Conservation (phyloP, 1,140 invertebrate species). For the Dendroctonus ponderosae region DNA sequence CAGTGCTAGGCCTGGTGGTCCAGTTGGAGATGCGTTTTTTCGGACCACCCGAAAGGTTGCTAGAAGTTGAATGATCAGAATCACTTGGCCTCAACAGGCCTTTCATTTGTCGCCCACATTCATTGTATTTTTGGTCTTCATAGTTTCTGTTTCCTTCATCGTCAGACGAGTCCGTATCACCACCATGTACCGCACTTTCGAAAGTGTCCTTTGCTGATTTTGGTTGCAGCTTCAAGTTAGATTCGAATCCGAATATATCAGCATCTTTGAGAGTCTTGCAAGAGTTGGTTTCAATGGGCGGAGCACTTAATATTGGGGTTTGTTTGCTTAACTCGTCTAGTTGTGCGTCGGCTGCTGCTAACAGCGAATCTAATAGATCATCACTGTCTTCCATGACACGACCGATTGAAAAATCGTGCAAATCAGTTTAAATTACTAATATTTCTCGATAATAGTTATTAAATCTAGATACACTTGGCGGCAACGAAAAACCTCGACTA, state of each 20-base stretch:
- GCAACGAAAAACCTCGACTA: neutral
- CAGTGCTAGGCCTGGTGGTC: conserved; percentile 30
- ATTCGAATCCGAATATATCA: conserved; percentile 36
- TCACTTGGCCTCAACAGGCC: conserved; percentile 36
- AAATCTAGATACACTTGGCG: neutral
- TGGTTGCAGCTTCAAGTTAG: conserved; percentile 3
- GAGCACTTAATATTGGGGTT: neutral
- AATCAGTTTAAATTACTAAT: neutral
- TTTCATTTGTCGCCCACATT: conserved; percentile 68
- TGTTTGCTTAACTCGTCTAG: conserved; percentile 16
- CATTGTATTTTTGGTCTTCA: conserved; percentile 66
- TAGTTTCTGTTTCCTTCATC: conserved; percentile 76
- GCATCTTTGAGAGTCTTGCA: conserved; percentile 30
- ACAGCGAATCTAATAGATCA: conserved; percentile 32
- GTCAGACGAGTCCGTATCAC: conserved; percentile 73
- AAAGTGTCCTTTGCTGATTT: conserved; percentile 2
- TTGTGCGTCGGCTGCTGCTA: conserved; percentile 37
- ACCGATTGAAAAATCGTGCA: too few relatives aligned
- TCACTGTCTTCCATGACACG: conserved; percentile 30
- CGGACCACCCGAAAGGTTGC: conserved; percentile 35
- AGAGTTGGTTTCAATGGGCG: conserved; percentile 4
- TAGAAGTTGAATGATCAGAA: conserved; percentile 38
- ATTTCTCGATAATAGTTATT: neutral
- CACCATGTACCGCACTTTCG: conserved; percentile 38
- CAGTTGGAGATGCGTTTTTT: conserved; percentile 32